Percentiles rank a stretch among this genome's conserved stretches.
phyloP scores from a whole-genome alignment of 2,113 vertebrate genomes.

The Microcebus ravelobensis region DNA sequence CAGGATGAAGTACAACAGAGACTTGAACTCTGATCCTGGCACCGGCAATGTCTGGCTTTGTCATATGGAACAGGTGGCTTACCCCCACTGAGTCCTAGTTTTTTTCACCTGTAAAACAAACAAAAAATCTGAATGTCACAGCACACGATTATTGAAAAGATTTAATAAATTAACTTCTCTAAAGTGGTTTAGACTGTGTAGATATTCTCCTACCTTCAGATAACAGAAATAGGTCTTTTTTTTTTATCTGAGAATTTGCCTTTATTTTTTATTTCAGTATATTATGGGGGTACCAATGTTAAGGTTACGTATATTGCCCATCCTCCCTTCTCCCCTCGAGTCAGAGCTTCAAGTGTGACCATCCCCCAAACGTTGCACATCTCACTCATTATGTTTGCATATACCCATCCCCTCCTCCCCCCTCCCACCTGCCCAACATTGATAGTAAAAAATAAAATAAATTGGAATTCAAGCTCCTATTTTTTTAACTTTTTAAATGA shows the following conservation, averaged over 20 bases:
- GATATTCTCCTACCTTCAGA: background rate
- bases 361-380: no score
- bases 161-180: background rate
- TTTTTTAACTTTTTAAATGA: background rate
- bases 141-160: background rate
- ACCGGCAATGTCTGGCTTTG: background rate
- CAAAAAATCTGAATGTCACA: background rate
- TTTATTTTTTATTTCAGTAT: no score
- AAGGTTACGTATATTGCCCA: no score
- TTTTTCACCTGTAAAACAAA: background rate
- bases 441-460: background rate
- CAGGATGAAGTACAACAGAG: background rate
- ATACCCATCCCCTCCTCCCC: no score
- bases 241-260: no score
- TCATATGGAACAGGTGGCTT: background rate
- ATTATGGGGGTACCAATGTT: no score
- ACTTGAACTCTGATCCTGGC: background rate
- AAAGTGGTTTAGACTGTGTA: background rate
- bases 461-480: background rate
- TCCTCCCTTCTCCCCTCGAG: no score
- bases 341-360: no score
- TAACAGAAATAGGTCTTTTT: conserved; percentile 65
- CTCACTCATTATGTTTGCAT: no score
- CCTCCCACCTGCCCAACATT: no score
- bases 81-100: background rate